Base-by-base conservation (phyloP, 2,113 vertebrate species). In the Monarcha castaneiventris region DNA sequence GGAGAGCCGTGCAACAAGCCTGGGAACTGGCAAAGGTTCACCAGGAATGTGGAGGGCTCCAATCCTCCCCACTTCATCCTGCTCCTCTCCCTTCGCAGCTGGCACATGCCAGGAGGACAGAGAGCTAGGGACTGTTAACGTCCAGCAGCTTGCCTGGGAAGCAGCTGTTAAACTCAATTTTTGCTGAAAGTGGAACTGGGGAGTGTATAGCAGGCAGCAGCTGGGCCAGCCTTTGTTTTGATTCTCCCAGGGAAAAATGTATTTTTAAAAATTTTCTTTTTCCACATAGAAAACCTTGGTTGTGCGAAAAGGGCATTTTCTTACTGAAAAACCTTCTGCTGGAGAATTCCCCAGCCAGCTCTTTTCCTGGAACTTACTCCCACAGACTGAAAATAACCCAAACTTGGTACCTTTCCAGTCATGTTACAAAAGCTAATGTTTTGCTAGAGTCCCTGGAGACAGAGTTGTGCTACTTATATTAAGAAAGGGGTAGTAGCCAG, bases 381-480 rank as follows among this genome's bases (percentile, higher is more conserved):
- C 86, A 93, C 85, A 89, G 33, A 86, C 69, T 92, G 94, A 96
- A 96, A 93, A 95, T 90, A 97, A 64, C 86, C 56, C 73, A 90
- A 90, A 92, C 49, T 74, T 81, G 94, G 83, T 96, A 90, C 79
- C 92, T 92, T 94, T 94, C 92, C 92, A 90, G 85, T 51, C 73
- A 46, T 78, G 85, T 64, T 90, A 68, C 83, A 80, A 89, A 93
- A 96, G 69, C 54, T 61, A 33, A 71, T 77, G 88, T 84, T 96
- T 92, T 84, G 52, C 68, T 68, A 63, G 41, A 90, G 83, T 54
- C 93, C 67, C 90, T 84, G 58, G 83, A 84, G 88, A 67, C 30
- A 29, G 11, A 85, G 72, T 39, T 85, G 43, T 63, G 63, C 63
- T 74, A 27, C 93, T 89, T 68, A 4, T n/a, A 68, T 41, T 33